phyloP scores from a whole-genome alignment of 2,113 vertebrate genomes.

The Corvus cornix region DNA sequence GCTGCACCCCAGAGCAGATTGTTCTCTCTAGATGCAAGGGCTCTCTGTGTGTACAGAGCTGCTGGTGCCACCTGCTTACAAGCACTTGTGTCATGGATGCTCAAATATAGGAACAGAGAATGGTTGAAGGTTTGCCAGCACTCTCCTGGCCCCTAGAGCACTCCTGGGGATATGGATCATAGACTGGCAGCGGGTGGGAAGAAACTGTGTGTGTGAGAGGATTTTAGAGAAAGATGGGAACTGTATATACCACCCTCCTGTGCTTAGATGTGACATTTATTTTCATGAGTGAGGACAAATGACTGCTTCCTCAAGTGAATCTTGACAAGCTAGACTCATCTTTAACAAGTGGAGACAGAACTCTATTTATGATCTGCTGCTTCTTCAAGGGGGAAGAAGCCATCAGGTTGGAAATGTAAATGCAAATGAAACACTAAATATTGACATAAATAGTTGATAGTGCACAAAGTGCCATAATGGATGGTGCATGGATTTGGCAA shows the following conservation, averaged over 20 bases:
- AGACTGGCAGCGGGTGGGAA: slow-evolving; percentile 1
- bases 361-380: slow-evolving; percentile 60
- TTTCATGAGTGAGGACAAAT: slow-evolving; percentile 65
- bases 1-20: background rate
- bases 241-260: slow-evolving; percentile 44
- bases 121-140: background rate
- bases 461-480: slow-evolving; percentile 47
- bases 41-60: background rate
- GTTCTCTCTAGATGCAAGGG: background rate
- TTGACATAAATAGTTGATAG: slow-evolving; percentile 68
- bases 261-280: slow-evolving; percentile 57
- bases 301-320: slow-evolving; percentile 60
- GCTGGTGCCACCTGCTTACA: background rate
- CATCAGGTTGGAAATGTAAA: slow-evolving; percentile 54
- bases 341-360: slow-evolving; percentile 58
- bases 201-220: background rate
- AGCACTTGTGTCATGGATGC: background rate
- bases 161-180: background rate
- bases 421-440: slow-evolving; percentile 58
- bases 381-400: slow-evolving; percentile 50
- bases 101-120: background rate
- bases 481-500: slow-evolving; percentile 31
- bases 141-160: background rate
- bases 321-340: slow-evolving; percentile 65
- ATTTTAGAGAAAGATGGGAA: slow-evolving; percentile 29